phyloP scores from a whole-genome alignment of 53 echinoderm and acorn worm genomes.

The Temnopleurus reevesii region DNA sequence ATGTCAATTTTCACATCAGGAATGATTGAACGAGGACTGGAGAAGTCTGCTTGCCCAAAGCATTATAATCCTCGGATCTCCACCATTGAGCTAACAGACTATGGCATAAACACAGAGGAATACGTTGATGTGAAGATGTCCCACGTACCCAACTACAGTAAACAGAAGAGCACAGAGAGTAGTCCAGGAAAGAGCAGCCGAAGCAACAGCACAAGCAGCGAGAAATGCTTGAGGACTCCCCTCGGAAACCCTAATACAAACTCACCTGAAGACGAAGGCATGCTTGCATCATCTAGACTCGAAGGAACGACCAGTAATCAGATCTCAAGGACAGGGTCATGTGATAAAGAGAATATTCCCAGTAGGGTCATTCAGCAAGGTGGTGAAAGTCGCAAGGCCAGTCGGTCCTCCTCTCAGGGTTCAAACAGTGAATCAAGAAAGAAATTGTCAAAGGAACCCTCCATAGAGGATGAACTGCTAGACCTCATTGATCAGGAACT shows the following conservation, averaged over 20 bases:
- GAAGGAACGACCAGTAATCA: not conserved
- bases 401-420: not conserved
- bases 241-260: constrained; percentile 37
- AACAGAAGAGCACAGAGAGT: constrained; percentile 46
- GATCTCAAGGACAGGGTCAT: constrained; percentile 21
- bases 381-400: not conserved
- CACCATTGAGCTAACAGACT: constrained; percentile 75
- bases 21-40: constrained; percentile 85
- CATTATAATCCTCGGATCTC: constrained; percentile 73
- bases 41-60: constrained; percentile 82
- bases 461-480: constrained; percentile 80
- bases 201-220: not conserved
- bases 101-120: constrained; percentile 91
- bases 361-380: not conserved
- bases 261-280: not conserved
- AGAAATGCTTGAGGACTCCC: constrained; percentile 8
- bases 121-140: constrained; percentile 87
- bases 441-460: constrained; percentile 32
- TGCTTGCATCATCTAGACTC: not conserved
- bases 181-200: not conserved
- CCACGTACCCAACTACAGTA: constrained; percentile 80
- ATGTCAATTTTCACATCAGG: too few relatives aligned
- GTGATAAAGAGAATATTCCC: constrained; percentile 39
- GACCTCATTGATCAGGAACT: constrained; percentile 88
- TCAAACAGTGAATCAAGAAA: not conserved